Conservation (phyloP, 2,888 invertebrate species). For the Cordylochernes scorpioides region DNA sequence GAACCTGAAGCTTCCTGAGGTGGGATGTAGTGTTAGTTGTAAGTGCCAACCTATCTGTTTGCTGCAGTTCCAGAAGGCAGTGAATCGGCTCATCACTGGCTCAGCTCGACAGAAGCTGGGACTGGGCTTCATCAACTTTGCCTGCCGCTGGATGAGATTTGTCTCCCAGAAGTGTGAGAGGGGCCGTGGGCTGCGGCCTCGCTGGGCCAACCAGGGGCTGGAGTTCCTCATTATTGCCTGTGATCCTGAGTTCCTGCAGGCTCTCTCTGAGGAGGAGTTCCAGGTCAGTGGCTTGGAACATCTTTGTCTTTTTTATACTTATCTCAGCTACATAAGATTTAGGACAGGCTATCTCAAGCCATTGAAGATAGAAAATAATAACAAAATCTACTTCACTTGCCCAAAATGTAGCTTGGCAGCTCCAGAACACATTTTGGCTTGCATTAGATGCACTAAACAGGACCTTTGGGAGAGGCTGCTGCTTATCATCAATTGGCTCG, state of each 20-base stretch:
- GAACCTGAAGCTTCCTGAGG: too few species aligned
- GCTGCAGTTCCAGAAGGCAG: conserved; percentile 35
- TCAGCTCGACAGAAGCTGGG: conserved; percentile 27
- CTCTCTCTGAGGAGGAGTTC: conserved; percentile 47
- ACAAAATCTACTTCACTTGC: too few species aligned
- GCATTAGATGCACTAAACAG: too few species aligned
- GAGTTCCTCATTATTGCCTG: conserved; percentile 61
- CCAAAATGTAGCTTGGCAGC: too few species aligned
- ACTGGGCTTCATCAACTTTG: conserved; percentile 36
- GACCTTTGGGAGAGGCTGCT: too few species aligned
- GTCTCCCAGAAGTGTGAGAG: conserved; percentile 55
- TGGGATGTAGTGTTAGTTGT: too few species aligned
- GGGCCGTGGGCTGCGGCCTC: conserved; percentile 46
- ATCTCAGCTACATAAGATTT: too few species aligned
- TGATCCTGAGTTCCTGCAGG: conserved; percentile 50
- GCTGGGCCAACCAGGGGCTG: conserved; percentile 38
- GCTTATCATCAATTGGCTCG: too few species aligned
- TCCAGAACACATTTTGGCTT: too few species aligned
- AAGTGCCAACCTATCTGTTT: conserved; percentile 3
- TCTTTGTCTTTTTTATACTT: too few species aligned
- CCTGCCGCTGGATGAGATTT: conserved; percentile 66
- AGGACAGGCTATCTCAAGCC: too few species aligned
- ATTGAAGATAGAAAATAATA: too few species aligned
- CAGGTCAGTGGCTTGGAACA: conserved; percentile 34
- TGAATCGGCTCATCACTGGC: conserved; percentile 34